These are phyloP conservation scores for Passerina amoena DNA, from an alignment of 2,113 vertebrate genomes.

Conservation along the genomic window DNA sequence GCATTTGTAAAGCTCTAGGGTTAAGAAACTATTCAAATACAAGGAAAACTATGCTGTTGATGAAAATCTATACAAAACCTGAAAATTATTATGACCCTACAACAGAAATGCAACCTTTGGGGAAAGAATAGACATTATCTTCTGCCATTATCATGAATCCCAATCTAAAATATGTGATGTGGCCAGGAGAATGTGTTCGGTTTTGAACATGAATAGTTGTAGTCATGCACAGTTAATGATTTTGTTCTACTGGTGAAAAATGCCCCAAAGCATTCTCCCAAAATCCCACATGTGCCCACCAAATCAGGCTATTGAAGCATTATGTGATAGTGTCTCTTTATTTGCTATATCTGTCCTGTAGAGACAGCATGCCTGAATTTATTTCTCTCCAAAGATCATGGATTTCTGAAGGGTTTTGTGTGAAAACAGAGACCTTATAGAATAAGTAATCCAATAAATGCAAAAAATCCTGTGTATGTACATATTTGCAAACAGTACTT, in stretches of 20 bases:
- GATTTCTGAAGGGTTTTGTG: neutral
- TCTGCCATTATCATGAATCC: neutral
- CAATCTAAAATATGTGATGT: neutral
- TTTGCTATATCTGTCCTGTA: neutral
- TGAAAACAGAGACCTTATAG: neutral
- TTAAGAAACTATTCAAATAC: neutral
- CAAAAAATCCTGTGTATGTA: neutral
- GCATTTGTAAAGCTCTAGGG: neutral
- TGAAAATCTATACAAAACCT: neutral
- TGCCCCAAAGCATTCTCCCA: neutral
- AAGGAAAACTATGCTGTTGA: neutral
- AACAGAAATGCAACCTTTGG: neutral
- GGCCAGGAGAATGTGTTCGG: neutral
- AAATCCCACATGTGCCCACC: neutral
- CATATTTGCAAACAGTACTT: neutral
- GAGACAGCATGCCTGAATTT: neutral
- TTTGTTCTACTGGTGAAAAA: neutral
- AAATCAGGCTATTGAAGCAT: neutral
- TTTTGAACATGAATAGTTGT: neutral
- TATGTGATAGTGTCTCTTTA: neutral
- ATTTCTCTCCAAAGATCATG: neutral
- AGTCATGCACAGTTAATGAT: neutral
- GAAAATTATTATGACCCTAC: neutral
- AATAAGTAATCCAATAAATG: neutral
- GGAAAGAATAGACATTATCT: neutral